Percentiles rank a stretch among this genome's conserved stretches.
Conservation (phyloP, 2,113 vertebrate genomes). For the Mandrillus leucophaeus region DNA sequence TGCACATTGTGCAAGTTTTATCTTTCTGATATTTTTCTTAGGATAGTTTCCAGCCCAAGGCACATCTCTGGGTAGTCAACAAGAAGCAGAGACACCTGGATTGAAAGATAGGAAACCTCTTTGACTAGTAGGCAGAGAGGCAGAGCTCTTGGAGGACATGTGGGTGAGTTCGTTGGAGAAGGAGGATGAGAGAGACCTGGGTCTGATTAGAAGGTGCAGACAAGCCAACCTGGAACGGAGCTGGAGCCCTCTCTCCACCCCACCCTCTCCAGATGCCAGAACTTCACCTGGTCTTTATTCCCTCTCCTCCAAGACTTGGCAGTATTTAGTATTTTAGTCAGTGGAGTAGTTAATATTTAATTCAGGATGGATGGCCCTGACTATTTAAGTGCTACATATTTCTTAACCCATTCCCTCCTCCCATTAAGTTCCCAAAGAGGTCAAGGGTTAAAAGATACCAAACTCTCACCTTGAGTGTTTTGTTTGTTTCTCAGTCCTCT, state of each 20-base stretch:
- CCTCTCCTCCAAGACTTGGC: constrained; percentile 30
- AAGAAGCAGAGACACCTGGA: background rate
- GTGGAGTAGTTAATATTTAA: constrained; percentile 74
- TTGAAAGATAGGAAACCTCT: background rate
- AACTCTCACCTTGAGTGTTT: constrained; percentile 51
- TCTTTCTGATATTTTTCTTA: background rate
- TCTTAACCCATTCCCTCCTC: constrained; percentile 16
- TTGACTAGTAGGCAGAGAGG: background rate
- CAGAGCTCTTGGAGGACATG: background rate
- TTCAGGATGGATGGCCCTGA: background rate
- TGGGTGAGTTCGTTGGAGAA: background rate
- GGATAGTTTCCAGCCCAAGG: background rate
- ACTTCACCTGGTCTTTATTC: constrained; percentile 40
- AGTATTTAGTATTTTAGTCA: background rate
- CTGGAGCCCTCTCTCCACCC: background rate
- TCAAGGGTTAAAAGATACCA: constrained; percentile 60
- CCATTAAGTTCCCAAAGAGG: background rate
- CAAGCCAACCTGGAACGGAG: background rate
- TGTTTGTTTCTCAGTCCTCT: constrained; percentile 43
- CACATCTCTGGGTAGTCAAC: background rate
- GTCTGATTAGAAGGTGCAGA: background rate
- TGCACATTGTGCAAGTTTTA: background rate
- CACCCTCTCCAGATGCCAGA: background rate
- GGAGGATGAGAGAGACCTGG: background rate
- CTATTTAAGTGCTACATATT: background rate